phyloP scores from a whole-genome alignment of 2,888 invertebrate genomes.

The Trachelus tabidus region DNA sequence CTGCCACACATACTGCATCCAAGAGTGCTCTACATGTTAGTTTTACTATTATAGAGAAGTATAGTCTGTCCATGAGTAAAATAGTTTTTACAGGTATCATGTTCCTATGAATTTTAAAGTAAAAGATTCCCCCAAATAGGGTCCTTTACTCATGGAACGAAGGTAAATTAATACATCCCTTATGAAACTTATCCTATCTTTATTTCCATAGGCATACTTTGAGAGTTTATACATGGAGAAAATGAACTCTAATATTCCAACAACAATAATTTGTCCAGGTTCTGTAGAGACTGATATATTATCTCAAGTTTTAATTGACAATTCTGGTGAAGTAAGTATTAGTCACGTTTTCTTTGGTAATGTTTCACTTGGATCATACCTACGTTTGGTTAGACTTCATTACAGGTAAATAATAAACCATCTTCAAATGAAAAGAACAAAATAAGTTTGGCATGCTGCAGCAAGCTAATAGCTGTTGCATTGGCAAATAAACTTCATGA shows the following conservation, averaged over 20 bases:
- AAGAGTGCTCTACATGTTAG: conserved; percentile 82
- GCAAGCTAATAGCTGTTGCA: conserved; percentile 70
- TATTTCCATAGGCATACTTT: conserved; percentile 76
- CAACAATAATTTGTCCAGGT: conserved; percentile 82
- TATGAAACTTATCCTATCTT: not conserved
- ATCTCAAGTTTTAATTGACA: conserved; percentile 75
- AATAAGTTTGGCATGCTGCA: conserved; percentile 71
- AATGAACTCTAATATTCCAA: conserved; percentile 69
- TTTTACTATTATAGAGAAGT: not conserved
- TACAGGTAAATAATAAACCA: conserved; percentile 62
- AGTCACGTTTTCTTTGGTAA: conserved; percentile 13
- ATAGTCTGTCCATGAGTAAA: not conserved
- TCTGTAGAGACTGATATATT: conserved; percentile 80
- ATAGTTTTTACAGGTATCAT: no score
- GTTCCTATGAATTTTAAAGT: no score
- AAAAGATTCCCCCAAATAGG: no score
- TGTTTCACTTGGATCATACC: not conserved
- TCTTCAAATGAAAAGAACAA: conserved; percentile 67
- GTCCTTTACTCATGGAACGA: not conserved
- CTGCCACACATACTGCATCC: conserved; percentile 77
- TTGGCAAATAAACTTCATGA: conserved; percentile 72
- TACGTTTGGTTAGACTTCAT: conserved; percentile 20
- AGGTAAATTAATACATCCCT: conserved; percentile 8
- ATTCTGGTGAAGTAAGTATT: conserved; percentile 69
- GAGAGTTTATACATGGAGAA: conserved; percentile 74